Conservation (phyloP, 2,888 invertebrate species). For the Cyrtodaria siliqua region DNA sequence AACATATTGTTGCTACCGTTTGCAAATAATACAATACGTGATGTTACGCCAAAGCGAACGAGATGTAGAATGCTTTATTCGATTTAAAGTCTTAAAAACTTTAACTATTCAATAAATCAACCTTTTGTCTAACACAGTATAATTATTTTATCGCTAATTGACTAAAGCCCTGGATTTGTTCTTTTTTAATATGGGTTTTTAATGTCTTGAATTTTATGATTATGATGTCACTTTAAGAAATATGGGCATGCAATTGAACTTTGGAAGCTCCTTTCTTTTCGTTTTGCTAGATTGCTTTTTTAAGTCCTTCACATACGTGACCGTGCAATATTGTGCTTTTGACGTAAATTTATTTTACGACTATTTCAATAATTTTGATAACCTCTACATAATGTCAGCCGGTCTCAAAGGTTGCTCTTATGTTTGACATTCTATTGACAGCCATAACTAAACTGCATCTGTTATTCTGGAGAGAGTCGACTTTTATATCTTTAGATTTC, state of each 20-base stretch:
- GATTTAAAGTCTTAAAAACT: too few species aligned
- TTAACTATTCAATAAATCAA: too few species aligned
- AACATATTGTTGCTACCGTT: too few species aligned
- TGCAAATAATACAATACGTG: too few species aligned
- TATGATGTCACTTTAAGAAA: neutral
- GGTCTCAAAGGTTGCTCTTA: constrained; percentile 16
- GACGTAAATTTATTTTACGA: constrained; percentile 12
- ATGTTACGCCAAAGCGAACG: too few species aligned
- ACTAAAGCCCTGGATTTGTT: too few species aligned
- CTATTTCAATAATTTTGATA: neutral
- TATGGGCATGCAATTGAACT: neutral
- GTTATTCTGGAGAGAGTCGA: constrained; percentile 20
- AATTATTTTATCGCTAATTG: too few species aligned
- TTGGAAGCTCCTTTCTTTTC: neutral
- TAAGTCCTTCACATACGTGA: constrained; percentile 12
- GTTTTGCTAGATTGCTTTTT: neutral
- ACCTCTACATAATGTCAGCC: neutral
- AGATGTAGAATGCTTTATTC: too few species aligned
- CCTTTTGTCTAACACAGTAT: too few species aligned
- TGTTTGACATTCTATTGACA: constrained; percentile 26
- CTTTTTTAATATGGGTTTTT: too few species aligned
- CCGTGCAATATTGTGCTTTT: constrained; percentile 18
- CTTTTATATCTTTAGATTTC: neutral
- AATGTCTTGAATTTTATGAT: neutral
- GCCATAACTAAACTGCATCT: constrained; percentile 31